These are phyloP conservation scores for Neomorphus geoffroyi DNA, from an alignment of 2,797 vertebrate genomes.

Conservation along the genomic window DNA sequence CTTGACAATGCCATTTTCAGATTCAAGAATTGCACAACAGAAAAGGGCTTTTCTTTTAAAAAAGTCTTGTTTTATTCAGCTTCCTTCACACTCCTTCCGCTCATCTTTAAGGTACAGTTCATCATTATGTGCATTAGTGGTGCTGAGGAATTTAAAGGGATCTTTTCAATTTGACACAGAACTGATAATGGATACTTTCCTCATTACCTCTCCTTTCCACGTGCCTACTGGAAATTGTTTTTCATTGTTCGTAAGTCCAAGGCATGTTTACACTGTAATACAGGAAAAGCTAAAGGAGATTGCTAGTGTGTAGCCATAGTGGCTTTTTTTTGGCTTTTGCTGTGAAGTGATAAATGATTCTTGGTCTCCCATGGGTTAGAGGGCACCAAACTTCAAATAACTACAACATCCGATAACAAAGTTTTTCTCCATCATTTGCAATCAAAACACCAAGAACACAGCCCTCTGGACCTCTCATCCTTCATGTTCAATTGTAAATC, in stretches of 20 bases:
- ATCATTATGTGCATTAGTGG: neutral
- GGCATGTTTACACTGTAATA: slow-evolving; percentile 82
- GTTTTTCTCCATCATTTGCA: slow-evolving; percentile 91
- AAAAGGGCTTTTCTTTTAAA: neutral
- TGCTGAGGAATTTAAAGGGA: slow-evolving; percentile 6
- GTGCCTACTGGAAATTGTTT: slow-evolving; percentile 75
- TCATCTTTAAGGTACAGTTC: neutral
- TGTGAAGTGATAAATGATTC: slow-evolving; percentile 83
- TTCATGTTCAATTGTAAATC: slow-evolving; percentile 94
- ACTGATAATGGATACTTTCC: slow-evolving; percentile 29
- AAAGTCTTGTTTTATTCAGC: neutral
- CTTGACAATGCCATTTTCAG: neutral
- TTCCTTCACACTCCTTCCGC: neutral
- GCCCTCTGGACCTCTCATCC: slow-evolving; percentile 83
- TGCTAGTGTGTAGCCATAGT: slow-evolving; percentile 48
- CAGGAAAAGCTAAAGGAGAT: slow-evolving; percentile 72
- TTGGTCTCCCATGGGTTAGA: slow-evolving; percentile 80
- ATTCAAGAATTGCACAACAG: neutral
- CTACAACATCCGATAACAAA: slow-evolving; percentile 86
- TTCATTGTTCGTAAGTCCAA: slow-evolving; percentile 83
- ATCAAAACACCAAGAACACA: slow-evolving; percentile 87
- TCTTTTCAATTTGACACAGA: slow-evolving; percentile 19
- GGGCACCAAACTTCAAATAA: slow-evolving; percentile 88
- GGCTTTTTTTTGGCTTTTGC: slow-evolving; percentile 72
- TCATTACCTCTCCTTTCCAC: slow-evolving; percentile 43